Evolutionary conservation across 1,140 invertebrate genomes (phyloP).

Genomic region (Oncopeltus fasciatus): DNA sequence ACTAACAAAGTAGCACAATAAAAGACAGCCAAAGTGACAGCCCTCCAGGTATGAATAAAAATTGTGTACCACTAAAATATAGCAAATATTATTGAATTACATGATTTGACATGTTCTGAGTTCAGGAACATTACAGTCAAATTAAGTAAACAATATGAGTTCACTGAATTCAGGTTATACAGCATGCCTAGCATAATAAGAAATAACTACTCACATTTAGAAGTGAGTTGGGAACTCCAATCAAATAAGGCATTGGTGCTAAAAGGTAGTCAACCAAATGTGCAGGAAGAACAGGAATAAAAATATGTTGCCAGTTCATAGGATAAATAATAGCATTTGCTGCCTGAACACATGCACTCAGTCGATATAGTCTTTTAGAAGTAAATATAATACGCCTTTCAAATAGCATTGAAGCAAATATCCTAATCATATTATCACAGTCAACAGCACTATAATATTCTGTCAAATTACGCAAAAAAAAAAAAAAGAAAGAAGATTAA

Average conservation of each 20-base stretch:
- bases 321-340: slow-evolving; percentile 87
- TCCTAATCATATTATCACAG: slow-evolving; percentile 77
- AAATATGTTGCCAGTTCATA: slow-evolving; percentile 97
- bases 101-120: no score
- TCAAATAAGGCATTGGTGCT: slow-evolving; percentile 89
- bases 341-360: slow-evolving; percentile 87
- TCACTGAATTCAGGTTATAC: no score
- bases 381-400: slow-evolving; percentile 84
- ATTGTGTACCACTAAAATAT: no score
- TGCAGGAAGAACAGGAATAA: slow-evolving; percentile 76
- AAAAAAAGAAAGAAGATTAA: slow-evolving; percentile 22
- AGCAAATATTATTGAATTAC: no score
- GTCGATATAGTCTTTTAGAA: slow-evolving; percentile 66
- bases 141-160: no score
- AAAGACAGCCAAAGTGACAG: no score
- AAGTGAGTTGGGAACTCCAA: slow-evolving; percentile 74
- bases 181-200: no score
- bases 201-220: slow-evolving; percentile 48
- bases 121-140: no score
- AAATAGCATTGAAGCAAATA: slow-evolving; percentile 87
- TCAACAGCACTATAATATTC: slow-evolving; percentile 93
- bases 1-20: no score
- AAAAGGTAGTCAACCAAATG: slow-evolving; percentile 78
- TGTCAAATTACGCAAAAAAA: slow-evolving; percentile 76
- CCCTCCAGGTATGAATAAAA: no score